These are phyloP conservation scores for Salticus scenicus DNA, from an alignment of 2,888 invertebrate species.

Conservation along the genomic window DNA sequence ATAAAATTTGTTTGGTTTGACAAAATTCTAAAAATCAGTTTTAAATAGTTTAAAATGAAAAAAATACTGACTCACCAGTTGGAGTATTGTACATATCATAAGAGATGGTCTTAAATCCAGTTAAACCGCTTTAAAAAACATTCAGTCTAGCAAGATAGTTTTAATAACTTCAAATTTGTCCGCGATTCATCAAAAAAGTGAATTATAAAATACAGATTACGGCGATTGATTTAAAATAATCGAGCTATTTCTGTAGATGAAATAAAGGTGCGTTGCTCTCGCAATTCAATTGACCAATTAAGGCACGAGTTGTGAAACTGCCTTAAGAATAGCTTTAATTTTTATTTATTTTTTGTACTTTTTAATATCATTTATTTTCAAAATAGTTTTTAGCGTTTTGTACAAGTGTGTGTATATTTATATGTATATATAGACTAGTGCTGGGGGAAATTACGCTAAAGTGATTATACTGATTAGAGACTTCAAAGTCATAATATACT, in stretches of 20 bases:
- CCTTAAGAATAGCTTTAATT: neutral
- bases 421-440: neutral
- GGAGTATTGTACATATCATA: neutral
- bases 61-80: neutral
- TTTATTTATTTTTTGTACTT: neutral
- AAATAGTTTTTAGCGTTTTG: neutral
- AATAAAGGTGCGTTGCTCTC: neutral
- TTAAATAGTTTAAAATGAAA: no score
- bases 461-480: neutral
- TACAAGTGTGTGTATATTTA: neutral
- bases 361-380: neutral
- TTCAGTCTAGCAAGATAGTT: neutral
- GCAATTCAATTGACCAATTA: neutral
- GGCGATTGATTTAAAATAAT: neutral
- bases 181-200: neutral
- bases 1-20: no score
- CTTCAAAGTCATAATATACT: neutral
- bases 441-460: neutral
- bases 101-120: neutral
- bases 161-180: neutral
- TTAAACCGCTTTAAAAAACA: neutral
- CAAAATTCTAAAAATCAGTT: no score
- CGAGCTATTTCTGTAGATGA: neutral
- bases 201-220: no score
- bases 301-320: constrained; percentile 15